Evolutionary conservation across 2,797 vertebrate species (phyloP).

Genomic region (Eulemur coronatus): DNA sequence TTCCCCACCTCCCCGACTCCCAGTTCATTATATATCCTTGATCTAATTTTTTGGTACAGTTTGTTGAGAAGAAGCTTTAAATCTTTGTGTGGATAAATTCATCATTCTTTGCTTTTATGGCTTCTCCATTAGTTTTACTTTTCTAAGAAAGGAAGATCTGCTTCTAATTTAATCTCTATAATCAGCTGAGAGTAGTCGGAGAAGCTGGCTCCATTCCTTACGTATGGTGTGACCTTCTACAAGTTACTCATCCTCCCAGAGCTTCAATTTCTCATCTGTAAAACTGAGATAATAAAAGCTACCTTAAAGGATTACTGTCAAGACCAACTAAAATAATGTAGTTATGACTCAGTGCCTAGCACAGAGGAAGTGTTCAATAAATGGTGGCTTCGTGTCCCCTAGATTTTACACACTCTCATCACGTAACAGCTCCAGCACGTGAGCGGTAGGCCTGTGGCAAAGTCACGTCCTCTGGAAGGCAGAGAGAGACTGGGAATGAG

Average conservation of each 20-base stretch:
- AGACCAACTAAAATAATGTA: background rate
- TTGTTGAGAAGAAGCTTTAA: background rate
- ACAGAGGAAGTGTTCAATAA: background rate
- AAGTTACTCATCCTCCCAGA: background rate
- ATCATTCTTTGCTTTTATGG: background rate
- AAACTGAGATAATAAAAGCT: background rate
- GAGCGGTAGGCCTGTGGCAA: background rate
- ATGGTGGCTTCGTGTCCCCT: background rate
- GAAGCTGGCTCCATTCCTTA: background rate
- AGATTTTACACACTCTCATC: background rate
- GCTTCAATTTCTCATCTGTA: background rate
- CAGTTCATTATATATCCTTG: background rate
- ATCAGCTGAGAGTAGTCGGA: background rate
- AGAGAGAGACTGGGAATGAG: background rate
- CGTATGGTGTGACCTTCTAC: background rate
- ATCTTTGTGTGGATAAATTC: conserved; percentile 20
- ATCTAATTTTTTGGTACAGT: background rate
- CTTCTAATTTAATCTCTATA: conserved; percentile 18
- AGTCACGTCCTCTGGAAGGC: background rate
- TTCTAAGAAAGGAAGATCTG: background rate
- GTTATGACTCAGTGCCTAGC: background rate
- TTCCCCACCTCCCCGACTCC: background rate
- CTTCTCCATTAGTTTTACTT: conserved; percentile 16
- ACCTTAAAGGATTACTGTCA: background rate
- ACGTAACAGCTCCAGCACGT: background rate